Base-by-base conservation (phyloP, 2,888 invertebrate genomes). In the Apantesis nais region DNA sequence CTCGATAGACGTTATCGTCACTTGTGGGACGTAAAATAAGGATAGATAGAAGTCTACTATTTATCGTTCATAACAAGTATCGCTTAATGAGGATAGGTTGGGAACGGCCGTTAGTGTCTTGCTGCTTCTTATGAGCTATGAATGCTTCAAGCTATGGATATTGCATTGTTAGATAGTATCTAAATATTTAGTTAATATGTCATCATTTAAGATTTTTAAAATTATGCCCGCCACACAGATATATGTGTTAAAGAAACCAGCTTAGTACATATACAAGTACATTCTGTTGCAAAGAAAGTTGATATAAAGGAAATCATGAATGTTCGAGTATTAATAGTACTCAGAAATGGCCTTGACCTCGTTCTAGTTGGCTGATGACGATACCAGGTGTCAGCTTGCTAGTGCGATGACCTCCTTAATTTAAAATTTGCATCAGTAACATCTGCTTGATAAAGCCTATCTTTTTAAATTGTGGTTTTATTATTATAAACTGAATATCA, bases 301-400 rank as follows among this genome's bases (percentile, higher is more conserved):
- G 14, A n/a, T n/a, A 11, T 37, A 25, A 55, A 34, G 25, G 37
- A 34, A 31, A 62, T 62, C 19, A 70, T 71, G 83, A 78, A 77
- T 86, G 85, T 52, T 79, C 83, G 85, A 84, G 83, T 89, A 90
- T 91, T 88, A 89, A 88, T 89, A 92, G 87, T 86, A 81, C 79
- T 87, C 78, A 88, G 84, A 87, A 85, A 90, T 93, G 93, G 89
- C 93, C 93, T 93, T 93, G 93, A 94, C 94, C 93, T 83, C 88
- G 87, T 87, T 93, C 82, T 82, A 86, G 81, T 92, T 92, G 92
- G 91, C 92, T 85, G 81, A 83, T 83, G 81, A 78, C 76, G 78
- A 82, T 83, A 87, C 87, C 89, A 90, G 88, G 88, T 90, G 89
- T 81, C 79, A 68, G 73, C 76, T 78, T 78, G 75, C 77, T 70